Evolutionary conservation across 2,888 invertebrate species (phyloP).

Genomic region (Metallyticus violacea): DNA sequence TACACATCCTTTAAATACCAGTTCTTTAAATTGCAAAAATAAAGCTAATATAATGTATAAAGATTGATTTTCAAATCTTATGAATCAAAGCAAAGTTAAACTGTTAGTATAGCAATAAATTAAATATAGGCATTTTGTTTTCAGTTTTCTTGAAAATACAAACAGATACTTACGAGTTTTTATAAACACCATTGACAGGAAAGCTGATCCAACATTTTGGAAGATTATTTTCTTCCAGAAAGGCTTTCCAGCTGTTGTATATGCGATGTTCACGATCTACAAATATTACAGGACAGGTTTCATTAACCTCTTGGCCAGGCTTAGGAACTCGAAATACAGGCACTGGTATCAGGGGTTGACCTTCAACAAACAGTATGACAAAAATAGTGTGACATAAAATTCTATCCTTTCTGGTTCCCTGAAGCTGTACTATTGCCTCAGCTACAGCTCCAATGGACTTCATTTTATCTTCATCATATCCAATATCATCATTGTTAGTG

Average conservation of each 20-base stretch:
- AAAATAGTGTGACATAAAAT: not conserved
- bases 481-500: not conserved
- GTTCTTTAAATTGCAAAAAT: too few species aligned
- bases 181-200: not conserved
- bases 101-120: too few species aligned
- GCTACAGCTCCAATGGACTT: not conserved
- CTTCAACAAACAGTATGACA: not conserved
- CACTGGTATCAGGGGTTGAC: not conserved
- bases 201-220: not conserved
- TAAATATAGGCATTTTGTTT: too few species aligned
- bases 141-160: too few species aligned
- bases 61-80: too few species aligned
- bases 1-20: too few species aligned
- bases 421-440: not conserved
- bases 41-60: too few species aligned
- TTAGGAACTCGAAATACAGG: not conserved
- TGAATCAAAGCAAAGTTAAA: too few species aligned
- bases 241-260: not conserved
- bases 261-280: not conserved
- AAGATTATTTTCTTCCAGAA: not conserved
- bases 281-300: not conserved
- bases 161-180: not conserved
- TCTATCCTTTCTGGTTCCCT: not conserved
- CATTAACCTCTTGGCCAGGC: not conserved
- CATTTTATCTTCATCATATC: not conserved